phyloP scores from a whole-genome alignment of 1,140 invertebrate species.

The Heliconius melpomene region DNA sequence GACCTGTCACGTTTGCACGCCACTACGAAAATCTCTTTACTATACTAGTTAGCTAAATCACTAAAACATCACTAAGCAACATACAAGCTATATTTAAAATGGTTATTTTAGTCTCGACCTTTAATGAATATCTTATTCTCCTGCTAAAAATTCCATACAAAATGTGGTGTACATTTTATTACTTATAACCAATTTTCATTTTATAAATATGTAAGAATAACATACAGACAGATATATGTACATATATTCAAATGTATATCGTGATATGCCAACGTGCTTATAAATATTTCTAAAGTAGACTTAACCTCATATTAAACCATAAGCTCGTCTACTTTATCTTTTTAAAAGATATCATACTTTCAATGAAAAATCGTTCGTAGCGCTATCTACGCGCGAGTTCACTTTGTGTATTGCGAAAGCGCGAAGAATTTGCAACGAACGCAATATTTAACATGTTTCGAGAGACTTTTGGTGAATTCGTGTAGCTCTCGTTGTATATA shows the following conservation, averaged over 20 bases:
- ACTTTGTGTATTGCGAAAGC: slow-evolving; percentile 10
- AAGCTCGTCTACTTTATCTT: slow-evolving; percentile 13
- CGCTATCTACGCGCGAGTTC: slow-evolving; percentile 7
- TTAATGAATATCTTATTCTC: too few relatives aligned
- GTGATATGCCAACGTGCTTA: neutral
- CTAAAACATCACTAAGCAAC: too few relatives aligned
- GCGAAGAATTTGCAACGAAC: neutral
- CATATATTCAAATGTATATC: neutral
- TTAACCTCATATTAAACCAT: slow-evolving; percentile 6
- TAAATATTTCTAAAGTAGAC: neutral
- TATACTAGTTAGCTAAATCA: too few relatives aligned
- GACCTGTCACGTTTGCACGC: too few relatives aligned
- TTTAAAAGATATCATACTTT: slow-evolving; percentile 11
- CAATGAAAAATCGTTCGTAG: slow-evolving; percentile 12
- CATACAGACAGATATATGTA: neutral
- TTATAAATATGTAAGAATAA: too few relatives aligned
- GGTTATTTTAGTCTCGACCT: too few relatives aligned
- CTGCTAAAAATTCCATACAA: too few relatives aligned
- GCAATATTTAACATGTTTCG: neutral
- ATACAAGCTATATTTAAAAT: too few relatives aligned
- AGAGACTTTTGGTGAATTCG: neutral
- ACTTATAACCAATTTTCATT: too few relatives aligned
- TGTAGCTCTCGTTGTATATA: neutral
- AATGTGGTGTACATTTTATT: too few relatives aligned
- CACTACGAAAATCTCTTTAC: too few relatives aligned